phyloP scores from a whole-genome alignment of 2,113 vertebrate genomes.

The Hystrix cristata region DNA sequence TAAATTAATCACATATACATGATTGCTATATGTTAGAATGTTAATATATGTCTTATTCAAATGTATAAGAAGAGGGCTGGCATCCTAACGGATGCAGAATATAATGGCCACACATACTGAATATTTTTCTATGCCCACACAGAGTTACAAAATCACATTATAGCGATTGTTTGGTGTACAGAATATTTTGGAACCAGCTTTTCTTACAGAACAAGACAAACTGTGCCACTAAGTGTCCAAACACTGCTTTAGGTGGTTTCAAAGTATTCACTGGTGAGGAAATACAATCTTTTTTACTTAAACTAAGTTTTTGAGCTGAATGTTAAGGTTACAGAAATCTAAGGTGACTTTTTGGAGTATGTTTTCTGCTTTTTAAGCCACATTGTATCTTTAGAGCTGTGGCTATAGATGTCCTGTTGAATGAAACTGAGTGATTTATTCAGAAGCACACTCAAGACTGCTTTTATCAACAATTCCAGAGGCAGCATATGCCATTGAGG shows the following conservation, averaged over 20 bases:
- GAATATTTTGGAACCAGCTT: slow-evolving; percentile 9
- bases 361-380: neutral
- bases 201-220: neutral
- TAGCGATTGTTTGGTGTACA: neutral
- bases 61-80: neutral
- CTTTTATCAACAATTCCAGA: slow-evolving; percentile 58
- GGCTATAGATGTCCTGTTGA: neutral
- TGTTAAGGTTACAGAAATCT: slow-evolving; percentile 22
- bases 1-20: slow-evolving; percentile 17
- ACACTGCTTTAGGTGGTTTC: neutral
- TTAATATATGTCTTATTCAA: neutral
- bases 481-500: slow-evolving; percentile 41
- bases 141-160: slow-evolving; percentile 8
- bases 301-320: neutral
- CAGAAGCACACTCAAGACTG: neutral
- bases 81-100: neutral
- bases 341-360: neutral
- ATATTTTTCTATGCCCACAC: slow-evolving; percentile 3
- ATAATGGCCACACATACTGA: neutral
- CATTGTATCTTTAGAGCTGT: neutral
- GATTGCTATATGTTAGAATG: neutral
- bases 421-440: slow-evolving; percentile 28
- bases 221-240: neutral
- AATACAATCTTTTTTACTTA: neutral
- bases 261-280: neutral